phyloP scores from a whole-genome alignment of 2,113 vertebrate genomes.

The Hypomesus transpacificus region DNA sequence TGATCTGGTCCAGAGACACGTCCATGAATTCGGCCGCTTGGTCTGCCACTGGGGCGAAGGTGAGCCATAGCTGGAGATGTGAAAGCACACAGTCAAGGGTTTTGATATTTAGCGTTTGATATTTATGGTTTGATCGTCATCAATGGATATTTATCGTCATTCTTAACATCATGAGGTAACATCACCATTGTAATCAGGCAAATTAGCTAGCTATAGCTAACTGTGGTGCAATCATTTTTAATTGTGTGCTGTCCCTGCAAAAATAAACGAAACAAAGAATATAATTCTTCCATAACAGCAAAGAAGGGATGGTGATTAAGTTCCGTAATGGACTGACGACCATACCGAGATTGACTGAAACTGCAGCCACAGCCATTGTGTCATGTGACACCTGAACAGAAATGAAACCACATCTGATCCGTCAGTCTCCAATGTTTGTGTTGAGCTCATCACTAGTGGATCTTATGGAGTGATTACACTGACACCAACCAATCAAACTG shows the following conservation, averaged over 20 bases:
- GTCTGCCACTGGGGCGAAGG: slow-evolving; percentile 89
- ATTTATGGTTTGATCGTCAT: too few relatives aligned
- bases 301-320: too few relatives aligned
- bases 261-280: too few relatives aligned
- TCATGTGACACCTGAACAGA: neutral
- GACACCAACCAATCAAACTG: neutral
- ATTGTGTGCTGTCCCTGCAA: too few relatives aligned
- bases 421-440: neutral
- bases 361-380: neutral
- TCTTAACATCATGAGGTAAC: too few relatives aligned
- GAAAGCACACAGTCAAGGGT: neutral
- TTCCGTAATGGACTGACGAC: too few relatives aligned
- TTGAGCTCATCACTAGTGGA: neutral
- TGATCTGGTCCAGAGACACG: slow-evolving; percentile 70
- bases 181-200: too few relatives aligned
- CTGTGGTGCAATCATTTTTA: too few relatives aligned
- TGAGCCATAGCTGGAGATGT: slow-evolving; percentile 83
- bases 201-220: too few relatives aligned
- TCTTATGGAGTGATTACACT: neutral
- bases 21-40: slow-evolving; percentile 70
- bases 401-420: neutral
- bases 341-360: too few relatives aligned
- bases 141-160: too few relatives aligned
- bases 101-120: neutral
- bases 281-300: too few relatives aligned